A percentile compares a stretch with the other conserved stretches of the same genome.
These are phyloP conservation scores for Odontamblyopus lacepedii DNA, from an alignment of 2,797 vertebrate species.

Conservation along the genomic window DNA sequence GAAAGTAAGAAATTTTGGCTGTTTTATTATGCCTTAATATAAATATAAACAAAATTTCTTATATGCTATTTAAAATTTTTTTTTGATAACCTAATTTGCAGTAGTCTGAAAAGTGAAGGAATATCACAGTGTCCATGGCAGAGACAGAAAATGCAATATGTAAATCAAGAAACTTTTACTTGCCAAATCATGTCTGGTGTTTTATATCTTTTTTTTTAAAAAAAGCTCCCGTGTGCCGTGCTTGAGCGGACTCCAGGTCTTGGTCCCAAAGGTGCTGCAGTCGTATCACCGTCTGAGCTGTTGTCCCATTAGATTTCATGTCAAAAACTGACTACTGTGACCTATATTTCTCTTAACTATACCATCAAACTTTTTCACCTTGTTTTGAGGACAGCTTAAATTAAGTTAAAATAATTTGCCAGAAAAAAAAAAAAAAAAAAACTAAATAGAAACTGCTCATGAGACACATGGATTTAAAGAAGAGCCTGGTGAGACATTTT, in stretches of 20 bases:
- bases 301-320: not conserved
- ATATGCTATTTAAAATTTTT: not conserved
- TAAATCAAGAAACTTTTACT: not conserved
- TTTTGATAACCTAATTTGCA: not conserved
- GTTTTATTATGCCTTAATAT: not conserved
- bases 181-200: conserved; percentile 3
- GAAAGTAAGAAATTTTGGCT: not conserved
- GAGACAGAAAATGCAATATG: not conserved
- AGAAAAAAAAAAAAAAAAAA: not conserved
- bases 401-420: not conserved
- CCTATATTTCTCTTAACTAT: conserved; percentile 1
- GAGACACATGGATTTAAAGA: too few relatives aligned
- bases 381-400: not conserved
- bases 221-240: conserved; percentile 1
- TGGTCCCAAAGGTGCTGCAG: conserved; percentile 5
- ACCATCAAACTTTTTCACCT: not conserved
- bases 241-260: not conserved
- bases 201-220: conserved; percentile 1
- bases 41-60: not conserved
- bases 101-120: not conserved
- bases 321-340: conserved; percentile 3
- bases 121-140: not conserved
- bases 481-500: too few relatives aligned
- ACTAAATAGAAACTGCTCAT: too few relatives aligned
- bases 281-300: not conserved